Evolutionary conservation across 2,113 vertebrate species (phyloP).

Genomic region (Cariama cristata): DNA sequence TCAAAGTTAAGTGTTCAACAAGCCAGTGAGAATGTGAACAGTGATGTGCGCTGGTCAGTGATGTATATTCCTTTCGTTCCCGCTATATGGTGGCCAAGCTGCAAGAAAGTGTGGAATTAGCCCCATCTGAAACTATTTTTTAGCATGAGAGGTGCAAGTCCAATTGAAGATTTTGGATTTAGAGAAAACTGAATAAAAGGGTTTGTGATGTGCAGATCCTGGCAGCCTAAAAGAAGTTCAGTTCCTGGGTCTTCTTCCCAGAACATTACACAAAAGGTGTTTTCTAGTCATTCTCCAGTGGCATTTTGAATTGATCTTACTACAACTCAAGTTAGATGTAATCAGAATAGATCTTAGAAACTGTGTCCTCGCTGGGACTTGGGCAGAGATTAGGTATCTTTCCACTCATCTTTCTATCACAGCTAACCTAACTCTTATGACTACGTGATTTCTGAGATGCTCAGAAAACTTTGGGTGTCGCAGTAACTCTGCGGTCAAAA

Average conservation of each 20-base stretch:
- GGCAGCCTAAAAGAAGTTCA: neutral
- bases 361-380: neutral
- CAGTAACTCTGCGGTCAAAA: neutral
- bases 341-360: neutral
- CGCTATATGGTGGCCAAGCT: neutral
- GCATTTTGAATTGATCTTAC: neutral
- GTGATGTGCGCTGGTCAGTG: neutral
- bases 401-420: neutral
- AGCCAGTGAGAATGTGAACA: neutral
- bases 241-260: neutral
- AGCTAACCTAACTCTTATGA: neutral
- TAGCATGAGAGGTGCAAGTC: accelerated
- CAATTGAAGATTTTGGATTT: neutral
- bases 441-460: neutral
- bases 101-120: neutral
- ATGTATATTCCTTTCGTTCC: neutral
- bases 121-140: neutral
- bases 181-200: neutral
- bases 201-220: neutral
- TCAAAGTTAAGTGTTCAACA: neutral
- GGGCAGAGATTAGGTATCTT: neutral
- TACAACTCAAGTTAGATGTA: neutral
- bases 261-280: neutral
- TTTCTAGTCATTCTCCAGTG: neutral
- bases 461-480: neutral